Evolutionary conservation across 1,140 invertebrate genomes (phyloP), one percentile per base, ranked within the genome.

Genomic region (Zaprionus nigranus): DNA sequence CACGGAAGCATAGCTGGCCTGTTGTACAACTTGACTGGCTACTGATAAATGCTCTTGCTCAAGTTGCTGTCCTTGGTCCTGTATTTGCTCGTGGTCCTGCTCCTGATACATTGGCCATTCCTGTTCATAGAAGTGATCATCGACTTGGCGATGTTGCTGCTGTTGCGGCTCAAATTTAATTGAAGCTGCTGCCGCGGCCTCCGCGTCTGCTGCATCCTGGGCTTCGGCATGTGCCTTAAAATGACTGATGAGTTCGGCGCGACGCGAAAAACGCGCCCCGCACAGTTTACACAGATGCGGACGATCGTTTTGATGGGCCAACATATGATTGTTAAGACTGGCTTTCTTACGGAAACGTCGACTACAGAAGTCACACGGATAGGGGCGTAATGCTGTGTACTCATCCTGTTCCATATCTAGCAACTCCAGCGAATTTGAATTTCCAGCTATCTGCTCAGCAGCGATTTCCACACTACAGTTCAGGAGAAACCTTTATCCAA

Each of bases 301-400:
- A 5, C 96, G 93, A 90, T 97, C 96, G 30, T 95, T 96, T 88
- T 97, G 96, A 93, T 97, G 96, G 0, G 96, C 95, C 2, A 97
- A 94, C 96, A 97, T 97, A 82, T 97, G 96, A 90, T 96, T 96
- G 95, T 97, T 96, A 1, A 97, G 93, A 67, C 96, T 96, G 13
- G 95, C 95, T 87, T 97, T 97, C 86, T 97, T 97, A 5, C 96
- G 94, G 84, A 97, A 97, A 54, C 96, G 94, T 9, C 96, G 94
- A 54, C 96, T 97, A 83, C 97, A 97, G 90, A 97, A 97, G 85
- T 97, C 96, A 82, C 97, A 97, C 0, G 96, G 96, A 93, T 96
- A 97, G 0, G 96, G 96, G n/a, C 96, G 94, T 73, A 96, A 94
- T 3, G 95, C 95, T 30, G 96, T 96, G 83, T 97, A 97, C 69